Conservation (phyloP, 2,797 vertebrate species). For the Coilia nasus region DNA sequence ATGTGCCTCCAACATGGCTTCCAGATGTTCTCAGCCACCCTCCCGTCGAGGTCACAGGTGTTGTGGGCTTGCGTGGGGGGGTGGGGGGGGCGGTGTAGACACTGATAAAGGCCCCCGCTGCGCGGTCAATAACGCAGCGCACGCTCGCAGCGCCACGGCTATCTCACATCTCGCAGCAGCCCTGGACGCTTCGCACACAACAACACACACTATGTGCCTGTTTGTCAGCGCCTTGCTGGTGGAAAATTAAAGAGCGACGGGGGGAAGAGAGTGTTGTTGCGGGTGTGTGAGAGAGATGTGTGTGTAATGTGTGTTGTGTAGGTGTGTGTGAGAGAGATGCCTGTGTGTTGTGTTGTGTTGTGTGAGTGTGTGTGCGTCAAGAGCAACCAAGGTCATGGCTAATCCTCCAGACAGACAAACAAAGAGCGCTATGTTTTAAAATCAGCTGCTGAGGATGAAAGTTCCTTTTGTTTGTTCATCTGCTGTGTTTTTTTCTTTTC, state of each 20-base stretch:
- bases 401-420: constrained; percentile 36
- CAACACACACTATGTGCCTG: constrained; percentile 7
- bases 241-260: background rate
- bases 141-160: background rate
- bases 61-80: background rate
- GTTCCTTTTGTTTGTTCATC: background rate
- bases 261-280: background rate
- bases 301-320: background rate
- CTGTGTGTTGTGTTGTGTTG: background rate
- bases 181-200: constrained; percentile 13
- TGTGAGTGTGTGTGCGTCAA: background rate
- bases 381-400: constrained; percentile 26
- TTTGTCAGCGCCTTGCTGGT: background rate
- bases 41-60: background rate
- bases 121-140: background rate
- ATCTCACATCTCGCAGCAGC: background rate
- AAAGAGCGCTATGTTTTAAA: constrained; percentile 30
- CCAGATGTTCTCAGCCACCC: background rate
- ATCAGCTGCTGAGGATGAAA: constrained; percentile 18
- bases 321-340: background rate
- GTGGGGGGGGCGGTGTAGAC: background rate
- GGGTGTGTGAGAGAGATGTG: no score
- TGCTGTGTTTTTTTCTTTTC: background rate
- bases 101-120: background rate
- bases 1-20: background rate